Evolutionary conservation across 2,113 vertebrate species (phyloP).

Genomic region (Marcusenius ussheri): DNA sequence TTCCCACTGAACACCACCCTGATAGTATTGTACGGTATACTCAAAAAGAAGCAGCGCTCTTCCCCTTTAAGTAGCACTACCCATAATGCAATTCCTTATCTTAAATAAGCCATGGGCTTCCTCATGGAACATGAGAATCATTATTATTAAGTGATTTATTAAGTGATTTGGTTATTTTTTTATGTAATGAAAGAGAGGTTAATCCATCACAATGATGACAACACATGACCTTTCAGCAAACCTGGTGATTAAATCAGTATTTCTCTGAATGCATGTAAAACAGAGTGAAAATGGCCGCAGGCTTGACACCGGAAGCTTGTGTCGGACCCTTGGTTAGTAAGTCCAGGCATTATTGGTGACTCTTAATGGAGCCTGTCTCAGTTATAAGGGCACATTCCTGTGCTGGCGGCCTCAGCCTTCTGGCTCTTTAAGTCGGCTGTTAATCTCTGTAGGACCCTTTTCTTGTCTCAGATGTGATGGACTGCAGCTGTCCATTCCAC

Average conservation of each 20-base stretch:
- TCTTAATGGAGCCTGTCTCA: conserved; percentile 62
- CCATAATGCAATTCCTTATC: background rate
- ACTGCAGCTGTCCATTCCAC: conserved; percentile 69
- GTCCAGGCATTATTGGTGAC: conserved; percentile 34
- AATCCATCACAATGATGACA: background rate
- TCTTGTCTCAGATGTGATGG: conserved; percentile 68
- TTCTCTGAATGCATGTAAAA: conserved; percentile 8
- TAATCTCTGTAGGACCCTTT: conserved; percentile 72
- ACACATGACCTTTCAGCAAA: background rate
- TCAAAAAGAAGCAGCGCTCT: background rate
- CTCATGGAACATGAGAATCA: background rate
- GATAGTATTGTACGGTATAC: background rate
- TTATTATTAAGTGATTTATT: conserved; percentile 1
- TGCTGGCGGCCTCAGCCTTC: conserved; percentile 62
- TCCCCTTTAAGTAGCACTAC: background rate
- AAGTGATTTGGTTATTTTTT: background rate
- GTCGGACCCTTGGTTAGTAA: conserved; percentile 37
- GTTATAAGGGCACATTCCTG: conserved; percentile 72
- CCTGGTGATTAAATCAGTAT: background rate
- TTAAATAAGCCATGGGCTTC: background rate
- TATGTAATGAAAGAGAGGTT: background rate
- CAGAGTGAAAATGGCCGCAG: conserved; percentile 44
- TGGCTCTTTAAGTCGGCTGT: conserved; percentile 73
- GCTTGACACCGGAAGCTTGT: conserved; percentile 37
- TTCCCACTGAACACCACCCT: background rate